Conservation (phyloP, 2,113 vertebrate genomes). For the Hippocampus zosterae region DNA sequence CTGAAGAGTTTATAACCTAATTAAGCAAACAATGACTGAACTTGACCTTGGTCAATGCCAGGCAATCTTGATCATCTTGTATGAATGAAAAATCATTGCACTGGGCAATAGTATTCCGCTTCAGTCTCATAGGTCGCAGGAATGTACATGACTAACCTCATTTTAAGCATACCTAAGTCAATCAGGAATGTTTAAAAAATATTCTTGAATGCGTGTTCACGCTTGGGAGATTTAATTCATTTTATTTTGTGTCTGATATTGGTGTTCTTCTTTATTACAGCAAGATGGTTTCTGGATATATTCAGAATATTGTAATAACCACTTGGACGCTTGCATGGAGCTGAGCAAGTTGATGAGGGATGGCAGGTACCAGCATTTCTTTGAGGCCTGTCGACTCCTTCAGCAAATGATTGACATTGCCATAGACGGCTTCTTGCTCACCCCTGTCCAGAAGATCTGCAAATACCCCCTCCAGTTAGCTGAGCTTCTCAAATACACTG, state of each 20-base stretch:
- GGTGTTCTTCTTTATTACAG: slow-evolving; percentile 59
- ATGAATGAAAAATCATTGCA: not conserved
- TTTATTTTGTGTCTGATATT: slow-evolving; percentile 14
- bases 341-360: slow-evolving; percentile 97
- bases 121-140: too few species aligned
- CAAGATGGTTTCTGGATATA: slow-evolving; percentile 99
- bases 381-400: slow-evolving; percentile 93
- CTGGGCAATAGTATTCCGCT: too few species aligned
- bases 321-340: slow-evolving; percentile 97
- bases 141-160: too few species aligned
- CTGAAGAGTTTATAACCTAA: not conserved
- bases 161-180: too few species aligned
- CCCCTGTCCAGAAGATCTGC: slow-evolving; percentile 99
- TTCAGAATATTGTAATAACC: slow-evolving; percentile 98
- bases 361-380: slow-evolving; percentile 97
- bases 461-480: slow-evolving; percentile 97
- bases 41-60: too few species aligned
- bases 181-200: not conserved
- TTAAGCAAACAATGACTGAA: not conserved
- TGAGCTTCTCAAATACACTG: slow-evolving; percentile 96
- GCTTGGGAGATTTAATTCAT: not conserved
- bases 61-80: not conserved
- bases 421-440: slow-evolving; percentile 96
- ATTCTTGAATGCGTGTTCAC: slow-evolving; percentile 5
- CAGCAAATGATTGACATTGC: slow-evolving; percentile 99